Conservation (phyloP, 2,797 vertebrate genomes). For the Tragopan temminckii region DNA sequence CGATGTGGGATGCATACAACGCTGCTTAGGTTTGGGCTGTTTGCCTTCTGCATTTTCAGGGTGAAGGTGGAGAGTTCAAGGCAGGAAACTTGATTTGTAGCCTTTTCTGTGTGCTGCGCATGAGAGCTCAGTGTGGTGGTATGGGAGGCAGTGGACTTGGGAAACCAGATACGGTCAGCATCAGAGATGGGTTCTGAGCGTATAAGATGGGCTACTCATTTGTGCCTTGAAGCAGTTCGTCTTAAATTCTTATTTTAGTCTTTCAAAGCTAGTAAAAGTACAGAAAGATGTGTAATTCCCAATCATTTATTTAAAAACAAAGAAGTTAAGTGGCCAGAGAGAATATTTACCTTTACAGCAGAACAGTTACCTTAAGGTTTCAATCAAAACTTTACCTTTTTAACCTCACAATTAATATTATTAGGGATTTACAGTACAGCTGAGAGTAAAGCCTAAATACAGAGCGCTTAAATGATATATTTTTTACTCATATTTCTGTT, state of each 20-base stretch:
- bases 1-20: fast-evolving
- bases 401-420: not conserved
- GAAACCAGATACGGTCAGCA: not conserved
- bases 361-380: not conserved
- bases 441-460: not conserved
- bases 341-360: not conserved
- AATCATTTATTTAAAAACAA: not conserved
- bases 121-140: not conserved
- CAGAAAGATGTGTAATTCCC: not conserved
- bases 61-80: not conserved
- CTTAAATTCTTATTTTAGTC: not conserved
- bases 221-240: not conserved
- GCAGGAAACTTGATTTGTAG: not conserved
- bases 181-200: not conserved
- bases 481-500: slow-evolving; percentile 29
- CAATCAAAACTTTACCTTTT: not conserved
- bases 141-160: not conserved
- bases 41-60: not conserved
- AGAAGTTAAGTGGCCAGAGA: not conserved
- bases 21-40: not conserved
- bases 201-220: not conserved
- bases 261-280: not conserved
- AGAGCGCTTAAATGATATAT: not conserved
- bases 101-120: not conserved
- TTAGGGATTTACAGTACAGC: not conserved